Percentiles rank a stretch among this genome's conserved stretches.
phyloP scores from a whole-genome alignment of 2,797 vertebrate species.

The Ctenopoma kingsleyae region DNA sequence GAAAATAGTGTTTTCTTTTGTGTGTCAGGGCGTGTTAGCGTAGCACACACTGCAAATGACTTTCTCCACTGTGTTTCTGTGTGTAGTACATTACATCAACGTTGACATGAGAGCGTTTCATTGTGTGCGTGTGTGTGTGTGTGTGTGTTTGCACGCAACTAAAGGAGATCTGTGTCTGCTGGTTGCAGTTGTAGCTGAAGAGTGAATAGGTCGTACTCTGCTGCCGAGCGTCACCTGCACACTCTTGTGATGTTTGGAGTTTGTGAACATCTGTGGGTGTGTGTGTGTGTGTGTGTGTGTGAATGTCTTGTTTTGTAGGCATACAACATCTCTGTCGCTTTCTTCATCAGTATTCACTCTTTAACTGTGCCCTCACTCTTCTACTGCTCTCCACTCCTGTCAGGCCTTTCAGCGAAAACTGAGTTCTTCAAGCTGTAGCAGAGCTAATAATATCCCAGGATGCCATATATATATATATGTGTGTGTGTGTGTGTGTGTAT shows the following conservation, averaged over 20 bases:
- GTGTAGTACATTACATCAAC: conserved; percentile 21
- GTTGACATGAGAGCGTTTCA: conserved; percentile 28
- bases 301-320: conserved; percentile 71
- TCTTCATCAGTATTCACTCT: conserved; percentile 76
- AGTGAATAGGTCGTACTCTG: conserved; percentile 50
- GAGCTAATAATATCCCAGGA: conserved; percentile 60
- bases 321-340: conserved; percentile 71
- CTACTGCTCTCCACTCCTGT: conserved; percentile 57
- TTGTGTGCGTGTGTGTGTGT: conserved; percentile 26
- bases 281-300: conserved; percentile 55
- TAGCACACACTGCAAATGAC: conserved; percentile 6
- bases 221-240: conserved; percentile 74
- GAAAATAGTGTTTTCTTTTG: conserved; percentile 43
- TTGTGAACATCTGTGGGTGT: conserved; percentile 55
- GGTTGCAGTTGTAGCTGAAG: conserved; percentile 31
- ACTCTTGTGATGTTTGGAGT: conserved; percentile 54
- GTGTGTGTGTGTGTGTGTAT: neutral
- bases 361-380: conserved; percentile 34
- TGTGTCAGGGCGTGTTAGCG: conserved; percentile 4
- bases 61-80: conserved; percentile 10
- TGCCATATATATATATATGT: conserved; percentile 16
- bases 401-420: conserved; percentile 58
- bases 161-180: conserved; percentile 63
- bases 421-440: conserved; percentile 50
- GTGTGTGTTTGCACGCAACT: conserved; percentile 35